Conservation (phyloP, 53 echinoderm and acorn worm species). For the Paelopatides confundens region DNA sequence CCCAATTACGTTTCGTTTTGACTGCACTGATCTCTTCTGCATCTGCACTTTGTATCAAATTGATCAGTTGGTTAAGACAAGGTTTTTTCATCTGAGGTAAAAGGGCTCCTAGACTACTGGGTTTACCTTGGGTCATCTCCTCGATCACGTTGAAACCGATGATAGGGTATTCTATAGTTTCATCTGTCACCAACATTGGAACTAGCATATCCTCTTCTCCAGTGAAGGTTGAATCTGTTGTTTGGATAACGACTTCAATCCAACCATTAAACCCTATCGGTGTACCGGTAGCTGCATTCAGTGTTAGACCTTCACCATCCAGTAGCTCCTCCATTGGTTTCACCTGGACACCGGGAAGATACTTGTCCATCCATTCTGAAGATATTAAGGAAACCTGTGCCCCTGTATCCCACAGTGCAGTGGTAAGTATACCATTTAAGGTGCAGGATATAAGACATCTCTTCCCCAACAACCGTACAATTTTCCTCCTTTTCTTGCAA, state of each 20-base stretch:
- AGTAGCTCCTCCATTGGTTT: constrained; percentile 50
- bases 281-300: neutral
- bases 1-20: neutral
- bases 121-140: neutral
- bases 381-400: constrained; percentile 72
- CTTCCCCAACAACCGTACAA: constrained; percentile 46
- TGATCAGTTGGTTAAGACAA: neutral
- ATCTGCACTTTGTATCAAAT: neutral
- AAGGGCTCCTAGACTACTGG: neutral
- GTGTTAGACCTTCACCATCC: constrained; percentile 3
- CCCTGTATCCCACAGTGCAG: constrained; percentile 74
- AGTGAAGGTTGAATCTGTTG: neutral
- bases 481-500: constrained; percentile 38
- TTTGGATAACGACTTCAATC: constrained; percentile 12
- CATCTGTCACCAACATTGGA: constrained; percentile 46
- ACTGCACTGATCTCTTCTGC: constrained; percentile 3
- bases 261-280: constrained; percentile 34
- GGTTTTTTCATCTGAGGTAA: neutral
- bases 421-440: constrained; percentile 22
- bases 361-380: constrained; percentile 37
- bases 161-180: constrained; percentile 35
- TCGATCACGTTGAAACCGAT: constrained; percentile 53
- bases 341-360: constrained; percentile 26
- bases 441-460: constrained; percentile 52
- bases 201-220: neutral